These are phyloP conservation scores for Caenorhabditis sp. DNA, from an alignment of 2,888 invertebrate species.

Conservation along the genomic window DNA sequence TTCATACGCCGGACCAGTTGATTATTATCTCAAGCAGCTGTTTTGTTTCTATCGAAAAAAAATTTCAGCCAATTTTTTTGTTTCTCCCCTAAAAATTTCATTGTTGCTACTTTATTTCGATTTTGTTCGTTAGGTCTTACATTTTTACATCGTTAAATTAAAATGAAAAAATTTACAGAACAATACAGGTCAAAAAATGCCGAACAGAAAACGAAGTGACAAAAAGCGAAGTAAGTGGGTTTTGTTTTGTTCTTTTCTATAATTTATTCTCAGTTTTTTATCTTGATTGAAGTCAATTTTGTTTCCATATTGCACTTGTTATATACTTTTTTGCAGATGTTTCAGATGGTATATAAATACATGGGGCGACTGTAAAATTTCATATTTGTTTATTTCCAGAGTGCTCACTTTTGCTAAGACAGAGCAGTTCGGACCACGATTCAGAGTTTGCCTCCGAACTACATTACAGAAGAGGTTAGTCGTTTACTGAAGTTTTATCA, in stretches of 20 bases:
- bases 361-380: neutral
- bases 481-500: constrained; percentile 10
- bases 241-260: neutral
- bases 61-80: neutral
- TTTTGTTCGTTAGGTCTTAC: neutral
- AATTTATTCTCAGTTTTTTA: constrained; percentile 9
- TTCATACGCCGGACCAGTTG: neutral
- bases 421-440: constrained; percentile 19
- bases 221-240: constrained; percentile 32
- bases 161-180: constrained; percentile 25
- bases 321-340: neutral
- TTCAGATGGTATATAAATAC: constrained; percentile 11
- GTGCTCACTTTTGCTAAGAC: constrained; percentile 12
- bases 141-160: constrained; percentile 12
- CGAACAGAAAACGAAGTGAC: constrained; percentile 21
- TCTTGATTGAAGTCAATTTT: constrained; percentile 3
- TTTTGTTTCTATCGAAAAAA: neutral
- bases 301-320: constrained; percentile 7
- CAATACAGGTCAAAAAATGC: constrained; percentile 34
- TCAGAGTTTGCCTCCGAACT: constrained; percentile 9
- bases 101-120: neutral
- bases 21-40: neutral
- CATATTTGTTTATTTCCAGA: constrained; percentile 10
- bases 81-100: neutral
- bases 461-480: constrained; percentile 19